phyloP scores from a whole-genome alignment of 2,113 vertebrate species.

The Dicaeum eximium region DNA sequence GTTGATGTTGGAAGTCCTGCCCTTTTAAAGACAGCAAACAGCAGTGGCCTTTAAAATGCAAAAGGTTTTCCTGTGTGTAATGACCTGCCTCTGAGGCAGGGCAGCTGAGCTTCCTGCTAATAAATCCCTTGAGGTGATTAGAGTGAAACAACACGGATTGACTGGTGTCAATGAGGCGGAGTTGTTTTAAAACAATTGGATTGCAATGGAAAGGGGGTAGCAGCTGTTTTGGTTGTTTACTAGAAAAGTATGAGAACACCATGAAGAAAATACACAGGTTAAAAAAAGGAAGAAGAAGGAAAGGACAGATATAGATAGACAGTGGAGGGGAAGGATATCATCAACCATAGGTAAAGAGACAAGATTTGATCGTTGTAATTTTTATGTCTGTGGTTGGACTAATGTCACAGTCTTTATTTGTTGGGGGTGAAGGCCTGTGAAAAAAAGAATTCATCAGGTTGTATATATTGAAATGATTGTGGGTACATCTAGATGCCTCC shows the following conservation, averaged over 20 bases:
- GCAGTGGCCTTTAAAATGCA: neutral
- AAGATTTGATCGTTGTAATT: neutral
- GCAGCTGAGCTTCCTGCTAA: neutral
- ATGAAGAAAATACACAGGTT: neutral
- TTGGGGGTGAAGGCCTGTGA: neutral
- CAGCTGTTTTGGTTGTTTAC: neutral
- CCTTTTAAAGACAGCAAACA: neutral
- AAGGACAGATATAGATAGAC: neutral
- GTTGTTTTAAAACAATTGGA: neutral
- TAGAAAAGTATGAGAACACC: neutral
- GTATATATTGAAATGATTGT: neutral
- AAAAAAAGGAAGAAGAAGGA: neutral
- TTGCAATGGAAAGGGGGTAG: neutral
- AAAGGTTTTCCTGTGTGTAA: neutral
- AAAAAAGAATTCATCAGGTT: no score
- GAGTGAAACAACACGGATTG: neutral
- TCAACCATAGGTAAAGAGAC: neutral
- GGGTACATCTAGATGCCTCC: neutral
- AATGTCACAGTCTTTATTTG: neutral
- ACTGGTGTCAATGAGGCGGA: neutral
- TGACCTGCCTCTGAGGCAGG: neutral
- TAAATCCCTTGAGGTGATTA: neutral
- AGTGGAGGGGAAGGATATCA: neutral
- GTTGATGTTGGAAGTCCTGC: neutral
- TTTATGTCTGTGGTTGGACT: fast-evolving